Conservation (phyloP, 2,888 invertebrate species). For the Bellardia pandia region DNA sequence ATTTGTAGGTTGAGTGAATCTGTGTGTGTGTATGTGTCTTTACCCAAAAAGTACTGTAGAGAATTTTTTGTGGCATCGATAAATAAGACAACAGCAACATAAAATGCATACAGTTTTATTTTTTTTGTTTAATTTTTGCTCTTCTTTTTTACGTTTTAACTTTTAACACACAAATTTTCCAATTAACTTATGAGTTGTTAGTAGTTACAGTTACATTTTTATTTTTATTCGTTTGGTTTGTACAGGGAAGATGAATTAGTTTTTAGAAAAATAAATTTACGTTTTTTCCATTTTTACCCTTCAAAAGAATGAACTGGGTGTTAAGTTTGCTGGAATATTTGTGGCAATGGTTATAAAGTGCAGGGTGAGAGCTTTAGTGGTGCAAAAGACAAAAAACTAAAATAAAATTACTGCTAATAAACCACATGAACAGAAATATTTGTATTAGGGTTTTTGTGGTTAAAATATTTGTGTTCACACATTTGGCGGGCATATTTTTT, state of each 20-base stretch:
- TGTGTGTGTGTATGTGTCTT: slow-evolving; percentile 24
- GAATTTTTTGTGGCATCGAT: slow-evolving; percentile 51
- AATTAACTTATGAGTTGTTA: slow-evolving; percentile 69
- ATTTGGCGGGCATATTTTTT: not conserved
- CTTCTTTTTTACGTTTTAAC: slow-evolving; percentile 38
- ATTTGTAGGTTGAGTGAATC: slow-evolving; percentile 8
- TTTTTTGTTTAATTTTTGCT: slow-evolving; percentile 8
- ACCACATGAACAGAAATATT: slow-evolving; percentile 47
- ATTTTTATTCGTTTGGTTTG: slow-evolving; percentile 35
- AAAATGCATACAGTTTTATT: slow-evolving; percentile 33
- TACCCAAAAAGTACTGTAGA: slow-evolving; percentile 57
- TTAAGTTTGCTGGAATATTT: slow-evolving; percentile 51
- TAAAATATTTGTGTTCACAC: slow-evolving; percentile 15
- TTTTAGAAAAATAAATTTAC: slow-evolving; percentile 41
- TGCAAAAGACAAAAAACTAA: not conserved
- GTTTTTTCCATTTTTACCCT: not conserved
- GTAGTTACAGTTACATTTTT: slow-evolving; percentile 46
- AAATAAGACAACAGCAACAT: slow-evolving; percentile 31
- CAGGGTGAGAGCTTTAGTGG: not conserved
- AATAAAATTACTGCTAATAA: slow-evolving; percentile 31
- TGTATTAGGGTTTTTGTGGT: not conserved
- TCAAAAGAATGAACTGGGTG: not conserved
- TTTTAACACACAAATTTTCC: slow-evolving; percentile 65
- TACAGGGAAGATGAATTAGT: slow-evolving; percentile 55
- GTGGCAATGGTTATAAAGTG: not conserved